A percentile compares a stretch with the other conserved stretches of the same genome.
Evolutionary conservation across 2,888 invertebrate genomes (phyloP).

Genomic region (Hecatera dysodea): DNA sequence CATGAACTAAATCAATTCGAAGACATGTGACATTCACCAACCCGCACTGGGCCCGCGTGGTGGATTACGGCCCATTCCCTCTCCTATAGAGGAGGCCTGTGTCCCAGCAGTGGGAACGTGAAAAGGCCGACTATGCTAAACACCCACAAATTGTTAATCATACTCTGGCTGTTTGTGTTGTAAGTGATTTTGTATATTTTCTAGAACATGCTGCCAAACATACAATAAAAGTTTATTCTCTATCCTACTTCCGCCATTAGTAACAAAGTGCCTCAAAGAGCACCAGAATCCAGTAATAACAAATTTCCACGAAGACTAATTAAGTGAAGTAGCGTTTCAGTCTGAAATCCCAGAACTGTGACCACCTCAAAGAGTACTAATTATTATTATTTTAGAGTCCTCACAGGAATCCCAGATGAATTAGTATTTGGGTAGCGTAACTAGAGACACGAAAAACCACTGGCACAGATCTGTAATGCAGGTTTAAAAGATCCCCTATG

Average conservation of each 20-base stretch:
- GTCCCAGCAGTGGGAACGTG: too few species aligned
- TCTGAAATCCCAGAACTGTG: conserved; percentile 29
- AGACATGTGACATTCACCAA: too few species aligned
- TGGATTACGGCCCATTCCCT: too few species aligned
- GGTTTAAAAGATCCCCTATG: background rate
- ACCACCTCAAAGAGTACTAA: conserved; percentile 41
- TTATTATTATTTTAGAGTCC: conserved; percentile 35
- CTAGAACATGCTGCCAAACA: background rate
- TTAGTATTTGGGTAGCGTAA: conserved; percentile 34
- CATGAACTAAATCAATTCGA: too few species aligned
- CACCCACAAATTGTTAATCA: conserved; percentile 1
- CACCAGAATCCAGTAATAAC: background rate
- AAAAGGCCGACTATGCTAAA: too few species aligned
- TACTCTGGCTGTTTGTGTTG: background rate
- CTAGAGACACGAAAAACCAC: conserved; percentile 33
- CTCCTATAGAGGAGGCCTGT: too few species aligned
- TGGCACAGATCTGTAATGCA: conserved; percentile 5
- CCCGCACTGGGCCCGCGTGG: too few species aligned
- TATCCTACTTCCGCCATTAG: background rate
- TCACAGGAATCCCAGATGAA: conserved; percentile 19
- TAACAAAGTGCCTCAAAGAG: background rate
- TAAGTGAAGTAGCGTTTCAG: conserved; percentile 15
- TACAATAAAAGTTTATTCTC: background rate
- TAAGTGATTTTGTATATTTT: background rate
- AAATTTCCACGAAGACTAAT: conserved; percentile 19